Conservation (phyloP, 2,888 invertebrate species). For the Pyrrhia umbra region DNA sequence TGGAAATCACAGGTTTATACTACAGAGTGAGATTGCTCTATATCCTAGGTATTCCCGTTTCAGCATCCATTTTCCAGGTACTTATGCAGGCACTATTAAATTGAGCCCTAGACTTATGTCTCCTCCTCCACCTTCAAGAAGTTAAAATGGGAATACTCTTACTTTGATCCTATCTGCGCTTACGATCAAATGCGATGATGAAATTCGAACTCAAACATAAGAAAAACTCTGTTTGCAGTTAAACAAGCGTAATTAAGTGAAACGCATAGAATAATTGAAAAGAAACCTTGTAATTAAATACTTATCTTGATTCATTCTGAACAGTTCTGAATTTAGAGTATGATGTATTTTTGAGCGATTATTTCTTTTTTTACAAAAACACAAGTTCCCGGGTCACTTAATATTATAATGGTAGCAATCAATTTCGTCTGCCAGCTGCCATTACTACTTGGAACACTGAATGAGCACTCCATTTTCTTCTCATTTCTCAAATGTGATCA, state of each 20-base stretch:
- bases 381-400: neutral
- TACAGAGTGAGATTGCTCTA: too few species aligned
- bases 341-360: slow-evolving; percentile 1
- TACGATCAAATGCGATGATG: neutral
- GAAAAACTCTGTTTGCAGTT: slow-evolving; percentile 2
- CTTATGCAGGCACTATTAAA: neutral
- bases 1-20: too few species aligned
- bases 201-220: neutral
- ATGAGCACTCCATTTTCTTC: slow-evolving; percentile 19
- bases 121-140: too few species aligned
- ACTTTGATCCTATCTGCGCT: neutral
- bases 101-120: neutral
- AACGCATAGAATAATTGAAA: slow-evolving; percentile 14
- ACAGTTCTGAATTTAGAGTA: neutral
- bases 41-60: neutral
- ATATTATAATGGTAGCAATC: slow-evolving; percentile 32
- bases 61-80: neutral
- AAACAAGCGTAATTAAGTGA: neutral
- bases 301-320: slow-evolving; percentile 26
- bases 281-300: slow-evolving; percentile 28
- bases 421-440: slow-evolving; percentile 25
- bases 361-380: slow-evolving; percentile 14
- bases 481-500: slow-evolving; percentile 18
- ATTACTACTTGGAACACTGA: slow-evolving; percentile 12
- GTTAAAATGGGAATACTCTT: neutral